Percentiles rank a stretch among this genome's conserved stretches.
Conservation (phyloP, 2,888 invertebrate species). For the Gonocerus acuteangulatus region DNA sequence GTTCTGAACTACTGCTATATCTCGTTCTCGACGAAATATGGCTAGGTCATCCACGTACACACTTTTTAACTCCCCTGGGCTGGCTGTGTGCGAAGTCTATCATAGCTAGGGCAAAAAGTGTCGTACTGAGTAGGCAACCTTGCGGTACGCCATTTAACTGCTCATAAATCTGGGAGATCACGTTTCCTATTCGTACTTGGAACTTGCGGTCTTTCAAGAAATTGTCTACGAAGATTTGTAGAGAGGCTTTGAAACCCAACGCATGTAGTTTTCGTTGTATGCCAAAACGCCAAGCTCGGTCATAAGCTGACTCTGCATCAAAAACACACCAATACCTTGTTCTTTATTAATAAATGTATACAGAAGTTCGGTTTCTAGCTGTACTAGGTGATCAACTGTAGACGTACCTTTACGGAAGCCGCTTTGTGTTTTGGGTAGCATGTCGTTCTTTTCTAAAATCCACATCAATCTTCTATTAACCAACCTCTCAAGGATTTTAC, state of each 20-base stretch:
- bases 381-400: not conserved
- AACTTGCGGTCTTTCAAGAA: not conserved
- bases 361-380: not conserved
- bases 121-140: not conserved
- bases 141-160: slow-evolving; percentile 2
- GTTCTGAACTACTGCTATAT: not conserved
- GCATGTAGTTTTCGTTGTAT: not conserved
- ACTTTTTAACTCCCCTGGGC: not conserved
- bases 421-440: not conserved
- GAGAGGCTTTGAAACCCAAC: not conserved
- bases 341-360: not conserved
- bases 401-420: not conserved
- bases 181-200: not conserved
- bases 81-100: not conserved
- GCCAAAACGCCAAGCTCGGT: not conserved
- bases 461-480: not conserved
- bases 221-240: not conserved
- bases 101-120: slow-evolving; percentile 3
- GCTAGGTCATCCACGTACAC: not conserved
- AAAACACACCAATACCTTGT: not conserved
- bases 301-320: not conserved
- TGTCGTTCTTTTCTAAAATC: not conserved
- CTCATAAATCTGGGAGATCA: not conserved
- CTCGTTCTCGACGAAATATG: not conserved
- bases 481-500: not conserved